phyloP scores from a whole-genome alignment of 2,113 vertebrate species.

The Genyomyrus donnyi region DNA sequence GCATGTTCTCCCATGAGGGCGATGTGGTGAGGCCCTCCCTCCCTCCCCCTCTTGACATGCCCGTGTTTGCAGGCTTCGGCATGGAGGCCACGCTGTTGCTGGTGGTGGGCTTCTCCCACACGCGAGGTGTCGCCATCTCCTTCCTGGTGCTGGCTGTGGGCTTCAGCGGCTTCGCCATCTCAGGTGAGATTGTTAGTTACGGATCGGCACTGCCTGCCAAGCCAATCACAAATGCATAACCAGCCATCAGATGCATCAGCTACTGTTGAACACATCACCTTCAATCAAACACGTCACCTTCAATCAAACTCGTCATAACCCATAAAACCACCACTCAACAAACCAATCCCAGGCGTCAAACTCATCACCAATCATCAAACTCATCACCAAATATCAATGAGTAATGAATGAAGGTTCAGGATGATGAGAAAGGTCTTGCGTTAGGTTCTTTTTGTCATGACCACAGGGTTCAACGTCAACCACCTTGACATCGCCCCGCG shows the following conservation, averaged over 20 bases:
- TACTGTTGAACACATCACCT: background rate
- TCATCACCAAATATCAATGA: background rate
- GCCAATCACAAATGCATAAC: background rate
- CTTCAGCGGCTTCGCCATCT: conserved; percentile 97
- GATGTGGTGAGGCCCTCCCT: background rate
- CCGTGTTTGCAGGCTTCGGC: conserved; percentile 74
- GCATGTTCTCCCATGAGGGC: background rate
- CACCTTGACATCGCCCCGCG: conserved; percentile 95
- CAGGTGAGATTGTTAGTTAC: conserved; percentile 63
- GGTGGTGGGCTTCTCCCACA: conserved; percentile 93
- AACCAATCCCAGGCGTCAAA: background rate
- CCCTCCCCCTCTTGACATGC: background rate
- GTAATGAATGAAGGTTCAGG: background rate
- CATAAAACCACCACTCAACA: background rate
- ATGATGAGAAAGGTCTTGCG: background rate
- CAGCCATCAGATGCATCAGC: background rate
- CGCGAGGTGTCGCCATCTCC: conserved; percentile 83
- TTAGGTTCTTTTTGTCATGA: conserved; percentile 12
- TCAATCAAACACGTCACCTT: background rate
- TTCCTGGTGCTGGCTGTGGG: conserved; percentile 93
- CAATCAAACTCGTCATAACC: background rate
- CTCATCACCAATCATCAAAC: background rate
- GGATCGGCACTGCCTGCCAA: background rate
- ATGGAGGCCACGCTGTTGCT: conserved; percentile 94
- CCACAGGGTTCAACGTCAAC: conserved; percentile 93